Evolutionary conservation across 1,140 invertebrate species (phyloP), one percentile per base, ranked within the genome.

Genomic region (Psilanteris sp.): DNA sequence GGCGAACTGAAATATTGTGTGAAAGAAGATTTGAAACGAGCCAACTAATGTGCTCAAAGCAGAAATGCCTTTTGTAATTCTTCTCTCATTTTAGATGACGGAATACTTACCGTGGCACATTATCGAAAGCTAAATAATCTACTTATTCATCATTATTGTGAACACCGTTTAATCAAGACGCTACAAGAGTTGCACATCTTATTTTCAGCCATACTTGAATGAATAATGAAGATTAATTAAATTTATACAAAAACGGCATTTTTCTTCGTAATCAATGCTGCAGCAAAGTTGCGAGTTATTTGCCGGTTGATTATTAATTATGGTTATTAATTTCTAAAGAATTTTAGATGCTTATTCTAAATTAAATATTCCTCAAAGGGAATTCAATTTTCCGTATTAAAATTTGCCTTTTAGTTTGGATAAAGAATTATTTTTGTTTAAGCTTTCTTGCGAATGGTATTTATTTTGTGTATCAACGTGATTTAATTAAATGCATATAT

Each of bases 61-160:
- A 39, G 29, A 66, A 59, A 67, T 52, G 11, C 20, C 36, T 66
- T 44, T 61, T 26, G 48, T 16, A 48, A 50, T 59, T 75, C 44
- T 37, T 41, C 43, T 68, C 41, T 20, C 10, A 22, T 52, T 44
- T 6, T 11, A 15, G 29, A 71, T 54, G 20, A 70, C 43, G 29
- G 15, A 50, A 34, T 24, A 29, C 52, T 36, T 41, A 31, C 34
- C 10, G 13, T 50, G 32, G 34, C 29, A 59, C 54, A 68, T 48
- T 70, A 70, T 59, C 44, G 66, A 59, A 59, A 31, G 44, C 26
- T 16, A 24, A 48, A 54, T 61, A 72, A 72, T 62, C 54, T 52
- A 61, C 54, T 71, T 71, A 71, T 32, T 61, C 55, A 36, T 59
- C 34, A 43, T 71, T 61, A 71, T 52, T 59, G 20, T 24, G 31